Evolutionary conservation across 2,113 vertebrate species (phyloP).

Genomic region (Diadophis punctatus): DNA sequence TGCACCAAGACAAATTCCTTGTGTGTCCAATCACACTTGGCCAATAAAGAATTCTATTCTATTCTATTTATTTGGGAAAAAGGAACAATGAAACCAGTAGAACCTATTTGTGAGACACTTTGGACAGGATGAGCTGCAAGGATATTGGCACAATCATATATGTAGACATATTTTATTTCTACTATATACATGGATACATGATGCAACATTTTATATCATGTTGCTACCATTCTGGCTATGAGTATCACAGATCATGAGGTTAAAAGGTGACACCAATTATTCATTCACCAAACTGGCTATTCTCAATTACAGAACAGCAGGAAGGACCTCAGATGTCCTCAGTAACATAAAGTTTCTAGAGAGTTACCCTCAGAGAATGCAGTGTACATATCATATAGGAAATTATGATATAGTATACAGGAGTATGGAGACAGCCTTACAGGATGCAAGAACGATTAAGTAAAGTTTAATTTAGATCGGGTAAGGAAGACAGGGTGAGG

Average conservation of each 20-base stretch:
- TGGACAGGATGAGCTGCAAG: neutral
- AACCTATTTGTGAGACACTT: neutral
- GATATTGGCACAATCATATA: neutral
- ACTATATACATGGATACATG: neutral
- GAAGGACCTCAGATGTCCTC: neutral
- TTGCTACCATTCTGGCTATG: too few relatives aligned
- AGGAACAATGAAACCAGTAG: neutral
- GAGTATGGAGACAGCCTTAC: neutral
- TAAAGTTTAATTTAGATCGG: neutral
- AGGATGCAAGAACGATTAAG: neutral
- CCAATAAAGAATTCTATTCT: too few relatives aligned
- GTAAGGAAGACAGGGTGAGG: neutral
- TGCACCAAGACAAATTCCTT: too few relatives aligned
- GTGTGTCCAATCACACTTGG: too few relatives aligned
- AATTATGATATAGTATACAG: neutral
- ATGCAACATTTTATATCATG: neutral
- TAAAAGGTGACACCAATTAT: neutral
- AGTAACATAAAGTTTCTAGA: neutral
- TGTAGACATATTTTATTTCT: neutral
- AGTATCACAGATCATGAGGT: neutral
- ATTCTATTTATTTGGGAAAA: neutral
- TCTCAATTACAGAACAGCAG: neutral
- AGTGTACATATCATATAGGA: neutral
- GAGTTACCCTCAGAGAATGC: neutral
- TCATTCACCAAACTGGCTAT: neutral